Evolutionary conservation across 2,113 vertebrate genomes (phyloP), one percentile per base, ranked within the genome.

Genomic region (Struthio camelus): DNA sequence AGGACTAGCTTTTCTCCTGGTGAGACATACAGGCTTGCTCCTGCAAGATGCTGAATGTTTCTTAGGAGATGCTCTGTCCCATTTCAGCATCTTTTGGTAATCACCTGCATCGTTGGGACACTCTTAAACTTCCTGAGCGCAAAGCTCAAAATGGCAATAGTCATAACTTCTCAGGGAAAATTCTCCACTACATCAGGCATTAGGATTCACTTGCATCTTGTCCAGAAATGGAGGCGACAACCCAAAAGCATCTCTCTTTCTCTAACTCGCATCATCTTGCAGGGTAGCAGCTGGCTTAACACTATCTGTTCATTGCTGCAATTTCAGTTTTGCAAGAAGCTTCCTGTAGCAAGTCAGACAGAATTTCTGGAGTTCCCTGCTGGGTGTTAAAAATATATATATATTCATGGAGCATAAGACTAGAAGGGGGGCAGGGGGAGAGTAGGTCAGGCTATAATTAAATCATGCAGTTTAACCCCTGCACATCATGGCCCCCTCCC

Each of bases 401-500:
- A 1, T 65, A 6, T 61, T 46, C 64, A 32, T 76, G 22, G 22
- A 77, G 7, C 14, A 17, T 23, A 40, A 72, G 32, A 5, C 19
- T 76, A 22, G 20, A 10, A 64, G 10, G 4, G 7, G 2, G 46
- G 16, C 8, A 48, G 25, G 6, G 12, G 4, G 4, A 19, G 19
- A 25, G 24, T 16, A 42, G 16, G 1, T 69, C 42, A 82, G 30
- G 14, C 10, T 24, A 36, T 30, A 59, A 16, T 65, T 48, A 72
- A 83, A 83, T 6, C 24, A 10, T 1, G 6, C 4, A 11, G 7
- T 48, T 54, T 56, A 42, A 80, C 38, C 23, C 67, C 44, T 19
- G n/a, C 10, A 16, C 0, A 0, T 24, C 2, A 1, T 14, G 14
- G 9, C 30, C 25, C 34, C 15, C 15, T 17, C 18, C 0, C 0